Evolutionary conservation across 2,113 vertebrate genomes (phyloP).

Genomic region (Craseonycteris thonglongyai): DNA sequence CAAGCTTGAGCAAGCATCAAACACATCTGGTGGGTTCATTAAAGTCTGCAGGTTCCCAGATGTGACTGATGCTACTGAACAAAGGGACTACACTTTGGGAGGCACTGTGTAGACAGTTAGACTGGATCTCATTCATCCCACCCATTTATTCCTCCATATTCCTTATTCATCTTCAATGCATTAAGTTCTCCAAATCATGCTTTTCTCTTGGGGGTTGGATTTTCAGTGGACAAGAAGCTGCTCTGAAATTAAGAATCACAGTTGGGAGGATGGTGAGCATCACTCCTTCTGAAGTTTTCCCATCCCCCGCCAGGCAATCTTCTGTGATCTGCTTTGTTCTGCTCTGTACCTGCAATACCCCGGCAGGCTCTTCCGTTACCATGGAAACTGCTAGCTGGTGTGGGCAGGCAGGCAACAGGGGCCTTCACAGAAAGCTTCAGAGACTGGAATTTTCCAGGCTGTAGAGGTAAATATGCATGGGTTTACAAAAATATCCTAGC

Average conservation of each 20-base stretch:
- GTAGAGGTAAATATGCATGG: not conserved
- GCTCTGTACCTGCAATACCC: not conserved
- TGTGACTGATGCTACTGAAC: not conserved
- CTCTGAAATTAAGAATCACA: not conserved
- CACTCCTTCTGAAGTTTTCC: not conserved
- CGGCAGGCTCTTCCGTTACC: not conserved
- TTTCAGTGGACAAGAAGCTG: not conserved
- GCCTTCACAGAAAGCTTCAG: not conserved
- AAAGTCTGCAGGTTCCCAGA: not conserved
- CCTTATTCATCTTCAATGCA: too few species aligned
- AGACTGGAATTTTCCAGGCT: conserved; percentile 8
- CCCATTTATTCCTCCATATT: not conserved
- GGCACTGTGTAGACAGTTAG: not conserved
- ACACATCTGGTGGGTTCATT: not conserved
- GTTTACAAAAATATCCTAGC: not conserved
- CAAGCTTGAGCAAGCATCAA: not conserved
- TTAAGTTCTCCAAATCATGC: not conserved
- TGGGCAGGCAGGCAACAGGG: not conserved
- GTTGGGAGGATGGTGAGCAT: not conserved
- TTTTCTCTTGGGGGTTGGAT: not conserved
- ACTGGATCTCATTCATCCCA: not conserved
- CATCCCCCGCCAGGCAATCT: not conserved
- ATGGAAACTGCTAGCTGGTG: not conserved
- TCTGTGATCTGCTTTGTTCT: not conserved
- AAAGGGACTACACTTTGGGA: fast-evolving